Conservation (phyloP, 1,140 invertebrate genomes). For the Schlechtendalia chinensis region DNA sequence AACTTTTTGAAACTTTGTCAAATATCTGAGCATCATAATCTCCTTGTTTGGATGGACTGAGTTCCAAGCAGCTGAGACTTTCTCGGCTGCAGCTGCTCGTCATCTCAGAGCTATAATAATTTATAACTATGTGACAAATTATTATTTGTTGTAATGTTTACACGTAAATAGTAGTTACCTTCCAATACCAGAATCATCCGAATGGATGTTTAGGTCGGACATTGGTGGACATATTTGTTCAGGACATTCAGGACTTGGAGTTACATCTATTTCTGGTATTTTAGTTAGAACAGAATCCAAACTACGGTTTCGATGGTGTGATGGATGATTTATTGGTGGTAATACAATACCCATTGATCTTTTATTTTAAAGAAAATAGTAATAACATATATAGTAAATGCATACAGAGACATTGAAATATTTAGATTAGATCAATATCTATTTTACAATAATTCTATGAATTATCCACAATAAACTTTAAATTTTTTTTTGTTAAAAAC, state of each 20-base stretch:
- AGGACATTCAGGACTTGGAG: slow-evolving; percentile 74
- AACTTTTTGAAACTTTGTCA: slow-evolving; percentile 55
- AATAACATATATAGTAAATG: slow-evolving; percentile 23
- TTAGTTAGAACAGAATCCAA: slow-evolving; percentile 81
- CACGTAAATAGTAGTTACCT: slow-evolving; percentile 58
- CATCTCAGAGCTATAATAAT: slow-evolving; percentile 49
- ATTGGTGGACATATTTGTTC: slow-evolving; percentile 53
- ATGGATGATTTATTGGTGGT: slow-evolving; percentile 70
- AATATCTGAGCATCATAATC: slow-evolving; percentile 29
- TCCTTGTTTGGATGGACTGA: slow-evolving; percentile 27
- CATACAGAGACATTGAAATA: background rate
- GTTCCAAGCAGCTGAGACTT: slow-evolving; percentile 45
- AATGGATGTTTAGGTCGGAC: slow-evolving; percentile 58
- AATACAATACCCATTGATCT: slow-evolving; percentile 76
- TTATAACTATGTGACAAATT: slow-evolving; percentile 48
- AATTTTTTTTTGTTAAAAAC: too few relatives aligned
- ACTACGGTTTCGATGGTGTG: slow-evolving; percentile 83
- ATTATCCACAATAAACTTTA: too few relatives aligned
- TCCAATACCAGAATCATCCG: slow-evolving; percentile 82
- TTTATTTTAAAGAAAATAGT: slow-evolving; percentile 53
- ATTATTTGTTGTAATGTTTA: slow-evolving; percentile 27
- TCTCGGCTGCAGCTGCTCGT: slow-evolving; percentile 49
- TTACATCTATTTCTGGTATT: slow-evolving; percentile 80
- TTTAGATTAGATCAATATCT: background rate
- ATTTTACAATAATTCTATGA: background rate